These are phyloP conservation scores for Rhinoderma darwinii DNA, from an alignment of 2,113 vertebrate genomes.

Conservation along the genomic window DNA sequence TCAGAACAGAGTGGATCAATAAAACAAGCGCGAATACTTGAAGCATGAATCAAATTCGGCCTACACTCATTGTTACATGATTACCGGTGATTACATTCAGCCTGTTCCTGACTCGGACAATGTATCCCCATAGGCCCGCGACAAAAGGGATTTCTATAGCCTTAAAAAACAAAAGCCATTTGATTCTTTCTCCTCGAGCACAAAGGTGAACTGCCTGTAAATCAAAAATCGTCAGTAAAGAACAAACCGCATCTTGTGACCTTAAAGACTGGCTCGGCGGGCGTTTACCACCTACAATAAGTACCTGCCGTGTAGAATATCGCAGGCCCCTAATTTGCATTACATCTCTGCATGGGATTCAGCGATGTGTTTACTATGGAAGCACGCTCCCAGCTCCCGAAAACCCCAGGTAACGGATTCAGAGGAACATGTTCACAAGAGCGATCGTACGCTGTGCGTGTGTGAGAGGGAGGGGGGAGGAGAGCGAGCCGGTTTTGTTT, in stretches of 20 bases:
- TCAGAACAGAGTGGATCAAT: conserved; percentile 24
- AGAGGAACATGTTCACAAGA: conserved; percentile 32
- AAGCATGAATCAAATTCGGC: conserved; percentile 24
- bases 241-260: conserved; percentile 38
- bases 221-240: conserved; percentile 54
- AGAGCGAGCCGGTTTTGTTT: background rate
- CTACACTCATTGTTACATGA: conserved; percentile 22
- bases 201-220: conserved; percentile 56
- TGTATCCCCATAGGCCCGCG: conserved; percentile 11
- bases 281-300: conserved; percentile 34
- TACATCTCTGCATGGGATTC: conserved; percentile 50
- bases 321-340: conserved; percentile 42
- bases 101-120: background rate
- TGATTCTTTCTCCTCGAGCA: conserved; percentile 40
- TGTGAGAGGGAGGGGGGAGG: background rate
- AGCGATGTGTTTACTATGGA: conserved; percentile 45
- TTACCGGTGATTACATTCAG: conserved; percentile 38
- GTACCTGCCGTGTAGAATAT: conserved; percentile 33
- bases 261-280: conserved; percentile 31
- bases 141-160: conserved; percentile 38
- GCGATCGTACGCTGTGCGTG: background rate
- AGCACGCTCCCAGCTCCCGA: conserved; percentile 48
- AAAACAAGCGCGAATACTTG: background rate
- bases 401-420: conserved; percentile 50
- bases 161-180: background rate